Evolutionary conservation across 1,140 invertebrate species (phyloP).

Genomic region (Rhyzopertha dominica): DNA sequence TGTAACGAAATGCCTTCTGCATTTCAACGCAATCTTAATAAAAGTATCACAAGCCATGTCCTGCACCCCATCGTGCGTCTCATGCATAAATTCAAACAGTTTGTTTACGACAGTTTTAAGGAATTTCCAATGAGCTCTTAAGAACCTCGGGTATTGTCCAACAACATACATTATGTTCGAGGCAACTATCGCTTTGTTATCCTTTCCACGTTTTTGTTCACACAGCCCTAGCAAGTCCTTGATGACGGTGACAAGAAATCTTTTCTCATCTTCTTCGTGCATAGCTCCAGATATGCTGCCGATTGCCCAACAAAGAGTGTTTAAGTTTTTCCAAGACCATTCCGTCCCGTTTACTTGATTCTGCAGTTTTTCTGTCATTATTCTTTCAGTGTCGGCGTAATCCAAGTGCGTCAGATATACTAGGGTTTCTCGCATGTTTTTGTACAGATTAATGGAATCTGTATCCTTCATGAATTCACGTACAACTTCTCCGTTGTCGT

Average conservation of each 20-base stretch:
- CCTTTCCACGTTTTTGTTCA: slow-evolving; percentile 99
- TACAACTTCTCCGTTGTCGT: slow-evolving; percentile 99
- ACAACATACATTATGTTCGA: slow-evolving; percentile 99
- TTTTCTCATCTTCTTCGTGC: slow-evolving; percentile 98
- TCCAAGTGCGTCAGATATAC: slow-evolving; percentile 99
- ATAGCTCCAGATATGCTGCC: slow-evolving; percentile 99
- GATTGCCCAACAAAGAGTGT: slow-evolving; percentile 99
- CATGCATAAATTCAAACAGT: slow-evolving; percentile 99
- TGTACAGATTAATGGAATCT: slow-evolving; percentile 98
- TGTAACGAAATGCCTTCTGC: slow-evolving; percentile 94
- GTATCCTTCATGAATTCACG: slow-evolving; percentile 99
- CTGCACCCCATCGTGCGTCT: slow-evolving; percentile 98
- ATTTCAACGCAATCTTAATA: slow-evolving; percentile 99
- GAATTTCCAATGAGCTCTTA: slow-evolving; percentile 99
- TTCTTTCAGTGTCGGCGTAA: slow-evolving; percentile 93
- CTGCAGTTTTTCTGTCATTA: slow-evolving; percentile 98
- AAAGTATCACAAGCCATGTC: slow-evolving; percentile 99
- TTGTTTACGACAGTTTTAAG: slow-evolving; percentile 99
- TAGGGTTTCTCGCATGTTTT: slow-evolving; percentile 98
- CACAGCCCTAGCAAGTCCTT: slow-evolving; percentile 97
- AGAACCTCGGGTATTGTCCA: slow-evolving; percentile 97
- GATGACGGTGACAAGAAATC: slow-evolving; percentile 98
- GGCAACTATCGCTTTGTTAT: slow-evolving; percentile 99
- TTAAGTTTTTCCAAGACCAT: slow-evolving; percentile 99
- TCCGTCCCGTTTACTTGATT: slow-evolving; percentile 98